phyloP scores from a whole-genome alignment of 2,113 vertebrate genomes.

The Cervus canadensis region DNA sequence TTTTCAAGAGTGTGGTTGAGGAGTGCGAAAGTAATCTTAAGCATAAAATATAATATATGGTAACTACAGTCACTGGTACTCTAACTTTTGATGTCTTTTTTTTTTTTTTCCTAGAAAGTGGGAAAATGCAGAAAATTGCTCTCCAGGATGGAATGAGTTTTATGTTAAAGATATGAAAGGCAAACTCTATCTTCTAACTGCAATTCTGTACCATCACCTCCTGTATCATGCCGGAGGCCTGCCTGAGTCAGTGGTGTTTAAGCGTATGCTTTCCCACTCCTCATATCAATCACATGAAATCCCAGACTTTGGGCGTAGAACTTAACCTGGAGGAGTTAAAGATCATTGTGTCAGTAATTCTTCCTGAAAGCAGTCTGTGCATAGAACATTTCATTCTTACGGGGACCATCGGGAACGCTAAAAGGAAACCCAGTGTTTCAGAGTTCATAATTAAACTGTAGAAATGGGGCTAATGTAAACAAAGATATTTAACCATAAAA shows the following conservation, averaged over 20 bases:
- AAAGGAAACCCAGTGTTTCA: neutral
- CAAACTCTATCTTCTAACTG: neutral
- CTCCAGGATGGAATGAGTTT: neutral
- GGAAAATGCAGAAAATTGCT: neutral
- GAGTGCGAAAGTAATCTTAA: neutral
- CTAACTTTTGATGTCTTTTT: neutral
- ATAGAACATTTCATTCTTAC: neutral
- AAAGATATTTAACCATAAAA: neutral
- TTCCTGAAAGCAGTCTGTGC: neutral
- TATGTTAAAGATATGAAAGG: neutral
- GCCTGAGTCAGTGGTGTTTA: neutral
- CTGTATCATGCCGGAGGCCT: rapidly evolving
- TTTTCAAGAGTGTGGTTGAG: neutral
- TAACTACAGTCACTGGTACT: neutral
- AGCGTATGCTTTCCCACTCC: neutral
- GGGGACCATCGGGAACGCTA: rapidly evolving
- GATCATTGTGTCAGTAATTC: neutral
- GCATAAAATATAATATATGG: neutral
- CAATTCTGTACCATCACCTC: rapidly evolving
- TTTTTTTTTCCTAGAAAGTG: neutral
- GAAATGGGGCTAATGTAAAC: neutral
- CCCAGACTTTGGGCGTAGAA: neutral
- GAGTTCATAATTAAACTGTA: neutral
- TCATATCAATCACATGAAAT: neutral
- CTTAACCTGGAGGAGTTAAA: neutral